Evolutionary conservation across 53 echinoderm and acorn worm species (phyloP), one percentile per base, ranked within the genome.

Genomic region (Luidia sarsii): DNA sequence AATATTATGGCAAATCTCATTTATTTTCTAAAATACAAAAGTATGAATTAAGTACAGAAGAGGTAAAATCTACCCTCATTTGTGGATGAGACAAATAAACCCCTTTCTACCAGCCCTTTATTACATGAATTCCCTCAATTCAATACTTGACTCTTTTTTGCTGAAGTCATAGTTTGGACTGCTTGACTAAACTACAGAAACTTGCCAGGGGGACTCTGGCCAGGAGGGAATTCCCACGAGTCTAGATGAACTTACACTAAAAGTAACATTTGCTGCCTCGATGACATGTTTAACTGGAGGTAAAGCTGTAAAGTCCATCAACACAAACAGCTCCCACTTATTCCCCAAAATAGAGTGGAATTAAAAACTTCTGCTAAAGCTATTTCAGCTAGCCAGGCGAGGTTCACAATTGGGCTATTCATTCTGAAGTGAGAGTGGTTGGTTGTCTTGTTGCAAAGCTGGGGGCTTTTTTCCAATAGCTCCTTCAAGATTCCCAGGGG

Each of bases 241-340:
- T 55, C 9, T 23, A 31, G 41, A 41, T 41, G 41, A 7, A 41
- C 11, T 7, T 7, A 41, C 6, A 41, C 33, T 1, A n/a, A 61
- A 57, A 45, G 77, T 77, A 60, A 61, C 77, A 77, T 49, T 39
- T 77, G 77, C 61, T 77, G 77, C 43, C 41, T 11, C 55, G 77
- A 43, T 77, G 77, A 77, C 77, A 77, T 30, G 60, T 43, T 59
- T 60, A 77, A 59, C 77, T 60, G 77, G 77, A 77, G 59, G 61
- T 25, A 45, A 39, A 59, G 28, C 77, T 77, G 61, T 61, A 45
- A 59, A 77, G 77, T 77, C 77, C 37, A 77, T 77, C 77, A 77
- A 39, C 77, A 39, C 21, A 46, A 10, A 60, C 43, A 30, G 20
- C 77, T 72, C 30, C 61, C 62, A 57, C 60, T 39, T 56, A 51